Percentiles rank a stretch among this genome's conserved stretches.
Conservation (phyloP, 2,888 invertebrate species). For the Lomographa bimaculata region DNA sequence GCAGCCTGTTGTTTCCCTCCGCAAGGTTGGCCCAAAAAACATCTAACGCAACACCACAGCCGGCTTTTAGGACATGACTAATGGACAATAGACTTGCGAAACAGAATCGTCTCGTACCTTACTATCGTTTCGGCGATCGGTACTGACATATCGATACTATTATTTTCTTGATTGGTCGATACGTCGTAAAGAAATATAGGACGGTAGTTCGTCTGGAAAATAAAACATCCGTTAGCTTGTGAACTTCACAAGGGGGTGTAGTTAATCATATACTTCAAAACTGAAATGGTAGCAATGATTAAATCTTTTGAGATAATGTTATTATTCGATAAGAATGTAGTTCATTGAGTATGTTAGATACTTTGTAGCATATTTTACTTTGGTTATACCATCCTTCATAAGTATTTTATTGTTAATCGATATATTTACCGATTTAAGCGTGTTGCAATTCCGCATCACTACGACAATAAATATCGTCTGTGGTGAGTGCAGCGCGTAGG, state of each 20-base stretch:
- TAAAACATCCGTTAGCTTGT: conserved; percentile 17
- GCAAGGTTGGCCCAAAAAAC: conserved; percentile 67
- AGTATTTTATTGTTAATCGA: too few relatives aligned
- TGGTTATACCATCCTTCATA: too few relatives aligned
- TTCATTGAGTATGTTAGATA: too few relatives aligned
- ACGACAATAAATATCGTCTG: conserved; percentile 22
- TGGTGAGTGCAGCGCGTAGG: conserved; percentile 50
- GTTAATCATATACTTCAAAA: conserved; percentile 15
- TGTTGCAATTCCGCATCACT: conserved; percentile 39
- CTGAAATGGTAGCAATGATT: conserved; percentile 3
- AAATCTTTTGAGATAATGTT: not conserved
- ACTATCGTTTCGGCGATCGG: conserved; percentile 4
- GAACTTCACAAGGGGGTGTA: conserved; percentile 18
- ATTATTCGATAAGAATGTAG: too few relatives aligned
- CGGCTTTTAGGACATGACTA: conserved; percentile 73
- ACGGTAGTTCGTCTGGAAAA: conserved; percentile 21
- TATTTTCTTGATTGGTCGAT: conserved; percentile 15
- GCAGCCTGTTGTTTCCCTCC: conserved; percentile 52
- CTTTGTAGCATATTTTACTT: too few relatives aligned
- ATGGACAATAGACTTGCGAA: conserved; percentile 67
- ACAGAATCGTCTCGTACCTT: conserved; percentile 43
- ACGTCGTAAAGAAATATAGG: conserved; percentile 27
- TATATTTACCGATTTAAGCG: conserved; percentile 15
- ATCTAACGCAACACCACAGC: conserved; percentile 56
- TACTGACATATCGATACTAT: conserved; percentile 13